A percentile compares a stretch with the other conserved stretches of the same genome.
Conservation (phyloP, 2,113 vertebrate genomes). For the Pogonocichla stellata region DNA sequence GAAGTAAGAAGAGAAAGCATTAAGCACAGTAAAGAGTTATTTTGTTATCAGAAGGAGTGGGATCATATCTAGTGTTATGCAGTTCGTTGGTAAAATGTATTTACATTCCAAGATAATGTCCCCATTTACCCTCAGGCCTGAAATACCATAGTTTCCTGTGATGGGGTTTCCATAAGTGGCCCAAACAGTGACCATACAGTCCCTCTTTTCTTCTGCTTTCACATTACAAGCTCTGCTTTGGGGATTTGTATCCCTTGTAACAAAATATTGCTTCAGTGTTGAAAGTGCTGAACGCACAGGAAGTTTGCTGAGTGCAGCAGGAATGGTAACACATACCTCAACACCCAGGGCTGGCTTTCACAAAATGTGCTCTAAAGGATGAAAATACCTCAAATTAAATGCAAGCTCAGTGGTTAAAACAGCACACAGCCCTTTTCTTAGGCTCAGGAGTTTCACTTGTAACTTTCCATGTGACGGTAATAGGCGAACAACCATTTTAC, state of each 20-base stretch:
- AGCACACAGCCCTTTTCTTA: not conserved
- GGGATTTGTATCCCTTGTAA: not conserved
- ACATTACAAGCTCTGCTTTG: not conserved
- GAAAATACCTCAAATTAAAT: not conserved
- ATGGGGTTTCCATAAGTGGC: not conserved
- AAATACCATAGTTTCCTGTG: not conserved
- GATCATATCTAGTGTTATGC: not conserved
- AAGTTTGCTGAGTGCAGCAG: slow-evolving; percentile 31
- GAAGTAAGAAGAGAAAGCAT: not conserved
- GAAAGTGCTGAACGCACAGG: slow-evolving; percentile 19
- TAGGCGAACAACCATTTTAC: not conserved
- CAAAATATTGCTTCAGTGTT: slow-evolving; percentile 48
- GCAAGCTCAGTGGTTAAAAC: not conserved
- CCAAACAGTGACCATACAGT: not conserved
- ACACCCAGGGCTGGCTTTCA: slow-evolving; percentile 15
- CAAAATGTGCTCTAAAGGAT: not conserved
- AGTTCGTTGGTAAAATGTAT: slow-evolving; percentile 22
- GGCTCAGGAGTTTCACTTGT: not conserved
- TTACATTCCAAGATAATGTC: not conserved
- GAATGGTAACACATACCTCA: not conserved
- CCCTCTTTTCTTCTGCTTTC: not conserved
- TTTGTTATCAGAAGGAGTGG: not conserved
- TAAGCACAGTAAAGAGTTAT: not conserved
- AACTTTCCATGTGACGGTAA: not conserved
- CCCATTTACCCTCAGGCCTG: not conserved